Evolutionary conservation across 2,113 vertebrate species (phyloP).

Genomic region (Blennius ocellaris): DNA sequence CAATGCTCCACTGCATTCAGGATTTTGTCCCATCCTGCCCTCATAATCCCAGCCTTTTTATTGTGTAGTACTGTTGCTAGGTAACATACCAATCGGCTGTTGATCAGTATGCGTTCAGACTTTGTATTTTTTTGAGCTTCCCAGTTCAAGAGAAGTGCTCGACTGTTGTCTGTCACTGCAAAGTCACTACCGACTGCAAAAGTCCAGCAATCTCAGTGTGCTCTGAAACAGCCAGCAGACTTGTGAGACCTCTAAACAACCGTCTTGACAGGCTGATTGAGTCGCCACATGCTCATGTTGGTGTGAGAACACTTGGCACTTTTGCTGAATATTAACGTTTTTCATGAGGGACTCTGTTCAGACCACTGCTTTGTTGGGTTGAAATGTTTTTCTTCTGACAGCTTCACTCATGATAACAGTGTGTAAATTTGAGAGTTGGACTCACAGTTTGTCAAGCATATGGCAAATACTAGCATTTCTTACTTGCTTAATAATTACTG

Average conservation of each 20-base stretch:
- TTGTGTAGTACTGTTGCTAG: constrained; percentile 48
- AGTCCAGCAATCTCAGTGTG: not conserved
- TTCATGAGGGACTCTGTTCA: not conserved
- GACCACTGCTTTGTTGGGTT: not conserved
- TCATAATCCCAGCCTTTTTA: constrained; percentile 35
- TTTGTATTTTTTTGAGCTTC: constrained; percentile 14
- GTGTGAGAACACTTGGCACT: constrained; percentile 22
- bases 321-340: not conserved
- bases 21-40: constrained; percentile 24
- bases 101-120: constrained; percentile 32
- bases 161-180: not conserved
- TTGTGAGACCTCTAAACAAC: not conserved
- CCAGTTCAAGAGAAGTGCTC: constrained; percentile 25
- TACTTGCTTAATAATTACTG: too few species aligned
- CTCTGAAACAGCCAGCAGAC: constrained; percentile 13
- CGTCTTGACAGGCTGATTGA: not conserved
- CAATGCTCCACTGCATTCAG: constrained; percentile 27
- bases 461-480: too few species aligned
- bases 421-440: too few species aligned
- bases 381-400: too few species aligned
- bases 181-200: constrained; percentile 1
- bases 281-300: constrained; percentile 21
- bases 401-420: too few species aligned
- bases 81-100: constrained; percentile 37
- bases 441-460: too few species aligned